Conservation (phyloP, 2,797 vertebrate species). For the Streptopelia turtur region DNA sequence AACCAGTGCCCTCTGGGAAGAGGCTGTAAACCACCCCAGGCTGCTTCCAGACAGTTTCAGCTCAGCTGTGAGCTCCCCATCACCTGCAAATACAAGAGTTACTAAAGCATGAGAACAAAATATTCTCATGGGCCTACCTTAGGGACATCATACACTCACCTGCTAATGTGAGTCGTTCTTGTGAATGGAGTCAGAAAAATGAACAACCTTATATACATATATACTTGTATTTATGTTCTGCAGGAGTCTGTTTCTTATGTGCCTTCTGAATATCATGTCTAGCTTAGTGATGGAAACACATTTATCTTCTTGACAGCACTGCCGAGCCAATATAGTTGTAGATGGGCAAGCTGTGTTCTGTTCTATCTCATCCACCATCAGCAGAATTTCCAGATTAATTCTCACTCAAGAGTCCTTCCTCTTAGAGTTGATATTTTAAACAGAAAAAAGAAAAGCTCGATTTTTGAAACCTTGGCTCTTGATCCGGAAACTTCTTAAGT, state of each 20-base stretch:
- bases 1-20: accelerated
- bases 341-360: not conserved
- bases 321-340: not conserved
- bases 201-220: not conserved
- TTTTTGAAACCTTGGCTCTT: not conserved
- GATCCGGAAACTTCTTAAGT: not conserved
- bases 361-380: constrained; percentile 13
- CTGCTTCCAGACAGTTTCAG: not conserved
- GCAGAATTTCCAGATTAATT: constrained; percentile 34
- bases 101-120: not conserved
- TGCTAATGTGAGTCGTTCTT: not conserved
- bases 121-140: not conserved
- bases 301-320: constrained; percentile 15
- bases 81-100: not conserved
- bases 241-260: not conserved
- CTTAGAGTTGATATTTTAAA: not conserved
- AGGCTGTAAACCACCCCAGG: not conserved
- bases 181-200: not conserved
- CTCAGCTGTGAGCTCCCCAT: accelerated
- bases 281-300: constrained; percentile 1
- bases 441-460: not conserved
- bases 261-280: not conserved
- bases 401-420: not conserved
- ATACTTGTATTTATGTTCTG: not conserved
- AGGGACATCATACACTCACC: not conserved